Percentiles rank a stretch among this genome's conserved stretches.
These are phyloP conservation scores for Dipodomys spectabilis DNA, from an alignment of 2,113 vertebrate genomes.

Conservation along the genomic window DNA sequence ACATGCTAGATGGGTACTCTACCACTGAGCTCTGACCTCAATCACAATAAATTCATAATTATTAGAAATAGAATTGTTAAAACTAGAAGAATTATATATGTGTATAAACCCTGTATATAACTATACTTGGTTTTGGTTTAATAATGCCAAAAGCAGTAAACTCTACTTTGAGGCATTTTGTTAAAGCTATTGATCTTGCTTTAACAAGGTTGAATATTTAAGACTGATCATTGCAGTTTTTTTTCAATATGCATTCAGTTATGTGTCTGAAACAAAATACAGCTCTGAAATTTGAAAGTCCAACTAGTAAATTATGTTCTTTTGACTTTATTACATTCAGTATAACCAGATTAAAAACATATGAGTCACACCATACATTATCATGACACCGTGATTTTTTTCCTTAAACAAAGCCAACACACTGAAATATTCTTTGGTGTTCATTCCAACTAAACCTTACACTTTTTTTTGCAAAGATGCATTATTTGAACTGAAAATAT, in stretches of 20 bases:
- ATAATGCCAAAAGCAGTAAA: constrained; percentile 53
- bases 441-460: constrained; percentile 47
- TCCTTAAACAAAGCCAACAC: constrained; percentile 15
- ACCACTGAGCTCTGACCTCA: no score
- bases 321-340: constrained; percentile 50
- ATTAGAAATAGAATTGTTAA: constrained; percentile 14
- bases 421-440: constrained; percentile 57
- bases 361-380: constrained; percentile 45
- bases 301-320: constrained; percentile 57
- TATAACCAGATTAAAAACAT: constrained; percentile 66
- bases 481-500: constrained; percentile 67
- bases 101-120: neutral
- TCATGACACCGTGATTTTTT: constrained; percentile 52
- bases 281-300: constrained; percentile 63
- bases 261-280: constrained; percentile 49
- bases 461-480: neutral
- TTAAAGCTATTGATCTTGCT: constrained; percentile 52
- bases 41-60: neutral
- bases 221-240: neutral
- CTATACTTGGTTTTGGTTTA: constrained; percentile 18
- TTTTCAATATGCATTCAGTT: constrained; percentile 56
- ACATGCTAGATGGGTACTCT: no score
- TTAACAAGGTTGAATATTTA: constrained; percentile 60
- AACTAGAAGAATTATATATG: neutral
- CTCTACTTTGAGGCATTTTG: constrained; percentile 45